Evolutionary conservation across 2,113 vertebrate species (phyloP).

Genomic region (Platanista minor): DNA sequence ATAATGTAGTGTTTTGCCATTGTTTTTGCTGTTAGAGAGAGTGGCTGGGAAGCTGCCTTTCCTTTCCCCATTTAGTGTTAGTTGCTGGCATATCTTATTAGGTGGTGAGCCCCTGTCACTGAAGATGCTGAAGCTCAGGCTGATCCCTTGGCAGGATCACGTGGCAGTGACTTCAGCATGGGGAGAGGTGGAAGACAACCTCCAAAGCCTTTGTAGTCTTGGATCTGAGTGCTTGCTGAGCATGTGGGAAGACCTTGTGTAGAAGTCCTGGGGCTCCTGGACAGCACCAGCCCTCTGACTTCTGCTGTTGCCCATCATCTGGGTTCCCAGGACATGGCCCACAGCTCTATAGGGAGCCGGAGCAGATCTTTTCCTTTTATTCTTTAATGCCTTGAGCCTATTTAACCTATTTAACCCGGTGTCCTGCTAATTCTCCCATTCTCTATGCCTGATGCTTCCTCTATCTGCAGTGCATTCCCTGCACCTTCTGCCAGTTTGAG

Average conservation of each 20-base stretch:
- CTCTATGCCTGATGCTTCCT: neutral
- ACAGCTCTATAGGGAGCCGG: neutral
- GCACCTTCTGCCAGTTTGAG: neutral
- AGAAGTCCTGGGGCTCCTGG: neutral
- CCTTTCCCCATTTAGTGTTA: neutral
- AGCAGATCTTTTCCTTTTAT: neutral
- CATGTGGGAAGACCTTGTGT: neutral
- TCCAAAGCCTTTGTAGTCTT: neutral
- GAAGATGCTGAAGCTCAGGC: neutral
- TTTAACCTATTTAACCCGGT: neutral
- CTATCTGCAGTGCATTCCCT: neutral
- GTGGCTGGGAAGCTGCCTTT: neutral
- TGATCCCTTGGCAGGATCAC: neutral
- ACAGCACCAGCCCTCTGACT: neutral
- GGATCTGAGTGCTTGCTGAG: neutral
- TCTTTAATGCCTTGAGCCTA: neutral
- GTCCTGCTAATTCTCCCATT: neutral
- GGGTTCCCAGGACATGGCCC: neutral
- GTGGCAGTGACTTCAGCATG: accelerated
- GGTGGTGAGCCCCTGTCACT: neutral
- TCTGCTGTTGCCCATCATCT: neutral
- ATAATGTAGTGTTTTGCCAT: neutral
- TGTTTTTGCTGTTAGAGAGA: neutral
- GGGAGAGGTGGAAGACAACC: neutral
- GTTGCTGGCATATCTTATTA: neutral